Conservation (phyloP, 2,888 invertebrate species). For the Neelides folsomi region DNA sequence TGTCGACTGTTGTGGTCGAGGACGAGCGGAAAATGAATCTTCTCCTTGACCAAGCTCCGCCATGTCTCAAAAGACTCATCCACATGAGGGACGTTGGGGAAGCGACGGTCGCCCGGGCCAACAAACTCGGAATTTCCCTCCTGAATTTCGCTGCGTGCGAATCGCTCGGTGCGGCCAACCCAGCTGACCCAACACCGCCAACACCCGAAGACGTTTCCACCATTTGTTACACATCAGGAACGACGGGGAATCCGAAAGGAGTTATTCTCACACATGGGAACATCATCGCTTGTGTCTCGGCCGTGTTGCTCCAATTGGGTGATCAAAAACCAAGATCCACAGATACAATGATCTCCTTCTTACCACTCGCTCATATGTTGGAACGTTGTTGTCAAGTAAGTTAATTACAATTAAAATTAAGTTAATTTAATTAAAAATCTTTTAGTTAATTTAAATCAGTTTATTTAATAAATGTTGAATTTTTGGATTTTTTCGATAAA, state of each 20-base stretch:
- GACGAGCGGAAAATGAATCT: constrained; percentile 78
- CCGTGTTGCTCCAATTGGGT: constrained; percentile 74
- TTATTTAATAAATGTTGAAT: too few relatives aligned
- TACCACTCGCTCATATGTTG: constrained; percentile 94
- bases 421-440: too few relatives aligned
- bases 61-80: constrained; percentile 64
- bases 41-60: constrained; percentile 69
- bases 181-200: constrained; percentile 59
- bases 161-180: constrained; percentile 61
- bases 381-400: constrained; percentile 79
- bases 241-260: constrained; percentile 93
- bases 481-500: too few relatives aligned
- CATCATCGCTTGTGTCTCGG: constrained; percentile 75
- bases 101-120: constrained; percentile 65
- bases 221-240: constrained; percentile 94
- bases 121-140: constrained; percentile 67
- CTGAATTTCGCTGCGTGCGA: constrained; percentile 72
- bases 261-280: constrained; percentile 94
- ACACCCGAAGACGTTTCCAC: constrained; percentile 71
- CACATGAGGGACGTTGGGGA: constrained; percentile 65
- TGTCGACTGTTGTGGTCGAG: constrained; percentile 75
- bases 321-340: constrained; percentile 63
- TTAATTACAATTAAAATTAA: too few relatives aligned
- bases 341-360: constrained; percentile 83
- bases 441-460: neutral